Evolutionary conservation across 2,113 vertebrate genomes (phyloP).

Genomic region (Pluvialis apricaria): DNA sequence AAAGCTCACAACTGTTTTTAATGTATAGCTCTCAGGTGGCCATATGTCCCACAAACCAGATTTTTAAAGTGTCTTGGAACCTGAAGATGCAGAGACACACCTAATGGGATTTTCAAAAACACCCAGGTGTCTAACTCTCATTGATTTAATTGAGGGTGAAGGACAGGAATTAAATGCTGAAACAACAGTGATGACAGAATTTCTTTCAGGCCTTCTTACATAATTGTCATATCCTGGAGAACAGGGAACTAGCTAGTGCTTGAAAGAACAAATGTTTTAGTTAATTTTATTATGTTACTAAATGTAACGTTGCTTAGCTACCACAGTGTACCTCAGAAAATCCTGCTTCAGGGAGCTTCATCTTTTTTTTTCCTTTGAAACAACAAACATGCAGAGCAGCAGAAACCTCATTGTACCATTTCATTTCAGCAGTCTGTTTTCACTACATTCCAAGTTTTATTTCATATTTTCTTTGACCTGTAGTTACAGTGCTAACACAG

Average conservation of each 20-base stretch:
- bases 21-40: not conserved
- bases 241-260: not conserved
- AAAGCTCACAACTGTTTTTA: not conserved
- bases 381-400: not conserved
- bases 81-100: not conserved
- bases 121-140: not conserved
- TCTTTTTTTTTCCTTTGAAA: not conserved
- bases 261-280: constrained; percentile 13
- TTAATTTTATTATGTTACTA: constrained; percentile 20
- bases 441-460: not conserved
- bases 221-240: not conserved
- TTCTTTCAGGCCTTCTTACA: not conserved
- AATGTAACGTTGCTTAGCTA: not conserved
- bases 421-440: not conserved
- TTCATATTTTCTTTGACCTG: not conserved
- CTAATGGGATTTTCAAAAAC: not conserved
- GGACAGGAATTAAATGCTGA: not conserved
- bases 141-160: not conserved
- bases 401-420: not conserved
- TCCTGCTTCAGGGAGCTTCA: not conserved
- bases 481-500: not conserved
- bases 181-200: not conserved
- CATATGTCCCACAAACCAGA: not conserved
- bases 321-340: not conserved
- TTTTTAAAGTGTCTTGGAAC: not conserved